Percentiles rank a stretch among this genome's conserved stretches.
These are phyloP conservation scores for Ranitomeya variabilis DNA, from an alignment of 2,113 vertebrate species.

Conservation along the genomic window DNA sequence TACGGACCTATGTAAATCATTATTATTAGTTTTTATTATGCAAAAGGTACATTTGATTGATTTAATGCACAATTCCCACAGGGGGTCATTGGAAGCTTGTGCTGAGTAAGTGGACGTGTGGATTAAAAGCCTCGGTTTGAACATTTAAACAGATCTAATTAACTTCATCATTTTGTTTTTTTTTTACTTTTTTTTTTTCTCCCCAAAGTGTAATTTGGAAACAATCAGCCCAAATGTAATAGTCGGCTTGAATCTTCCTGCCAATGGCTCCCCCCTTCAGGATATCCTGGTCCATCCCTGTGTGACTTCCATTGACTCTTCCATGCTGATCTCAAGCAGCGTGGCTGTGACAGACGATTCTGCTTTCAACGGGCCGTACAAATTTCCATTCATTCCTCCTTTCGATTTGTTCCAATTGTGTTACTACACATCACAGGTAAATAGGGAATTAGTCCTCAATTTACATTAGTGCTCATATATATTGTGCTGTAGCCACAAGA, in stretches of 20 bases:
- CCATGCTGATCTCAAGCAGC: constrained; percentile 85
- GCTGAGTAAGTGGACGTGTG: constrained; percentile 52
- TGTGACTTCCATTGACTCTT: constrained; percentile 86
- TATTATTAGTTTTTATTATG: constrained; percentile 58
- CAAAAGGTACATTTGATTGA: constrained; percentile 59
- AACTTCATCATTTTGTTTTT: constrained; percentile 52
- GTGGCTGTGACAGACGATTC: constrained; percentile 79
- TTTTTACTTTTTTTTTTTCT: constrained; percentile 9
- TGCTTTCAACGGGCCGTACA: constrained; percentile 88
- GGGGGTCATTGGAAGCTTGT: constrained; percentile 50
- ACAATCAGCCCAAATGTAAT: constrained; percentile 86
- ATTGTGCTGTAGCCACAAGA: background rate
- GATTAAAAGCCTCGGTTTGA: constrained; percentile 52
- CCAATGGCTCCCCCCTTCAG: constrained; percentile 88
- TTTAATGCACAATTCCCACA: constrained; percentile 48
- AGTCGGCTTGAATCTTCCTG: constrained; percentile 84
- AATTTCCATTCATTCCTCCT: constrained; percentile 90
- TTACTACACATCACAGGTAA: constrained; percentile 92
- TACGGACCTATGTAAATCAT: constrained; percentile 57
- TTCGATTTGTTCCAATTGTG: constrained; percentile 88
- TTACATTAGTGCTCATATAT: background rate
- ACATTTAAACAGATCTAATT: constrained; percentile 57
- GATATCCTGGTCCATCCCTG: constrained; percentile 91
- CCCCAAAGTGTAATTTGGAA: constrained; percentile 87
- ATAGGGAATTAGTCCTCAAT: background rate